Base-by-base conservation (phyloP, 2,113 vertebrate genomes). In the Nothobranchius furzeri region DNA sequence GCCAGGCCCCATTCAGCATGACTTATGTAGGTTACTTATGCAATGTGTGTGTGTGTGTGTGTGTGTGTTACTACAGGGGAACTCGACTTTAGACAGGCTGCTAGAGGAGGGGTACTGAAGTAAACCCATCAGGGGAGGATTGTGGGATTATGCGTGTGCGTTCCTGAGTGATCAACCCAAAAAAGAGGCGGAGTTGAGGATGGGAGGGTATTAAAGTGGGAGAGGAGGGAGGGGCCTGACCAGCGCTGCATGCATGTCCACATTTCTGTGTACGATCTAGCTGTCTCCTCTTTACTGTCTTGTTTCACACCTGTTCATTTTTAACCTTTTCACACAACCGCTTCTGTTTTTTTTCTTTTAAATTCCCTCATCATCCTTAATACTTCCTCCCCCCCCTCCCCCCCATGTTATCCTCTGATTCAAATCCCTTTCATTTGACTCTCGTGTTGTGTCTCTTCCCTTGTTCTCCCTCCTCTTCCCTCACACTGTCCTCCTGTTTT, bases 21-120 rank as follows among this genome's bases (percentile, higher is more conserved):
- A 67, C 84, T 90, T 90, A 90, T 79, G 83, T 90, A 90, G 90
- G 75, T 84, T 49, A 71, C 76, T 91, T 88, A 78, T 78, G 73
- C 87, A 87, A 88, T 68, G 61, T 70, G 63, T 75, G 51, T 67
- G 67, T 63, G 64, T 72, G 25, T 30, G 51, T 68, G 64, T 60
- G 64, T 60, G 59, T 20, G 53, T 62, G 55, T 37, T n/a, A n/a
- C n/a, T n/a, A n/a, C n/a, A 62, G 73, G 64, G 45, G 57, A 55
- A 59, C 54, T 67, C 45, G 36, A 71, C 48, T 73, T 77, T 73
- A 64, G 68, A 69, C 68, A 64, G 82, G 76, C 50, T 58, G 58
- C 57, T 73, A 37, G 64, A 81, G 82, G 70, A 77, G 76, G 85
- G 75, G 83, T 76, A 76, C 76, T 86, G 56, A 64, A 73, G 73